Evolutionary conservation across 2,113 vertebrate species (phyloP), one percentile per base, ranked within the genome.

Genomic region (Austrofundulus limnaeus): DNA sequence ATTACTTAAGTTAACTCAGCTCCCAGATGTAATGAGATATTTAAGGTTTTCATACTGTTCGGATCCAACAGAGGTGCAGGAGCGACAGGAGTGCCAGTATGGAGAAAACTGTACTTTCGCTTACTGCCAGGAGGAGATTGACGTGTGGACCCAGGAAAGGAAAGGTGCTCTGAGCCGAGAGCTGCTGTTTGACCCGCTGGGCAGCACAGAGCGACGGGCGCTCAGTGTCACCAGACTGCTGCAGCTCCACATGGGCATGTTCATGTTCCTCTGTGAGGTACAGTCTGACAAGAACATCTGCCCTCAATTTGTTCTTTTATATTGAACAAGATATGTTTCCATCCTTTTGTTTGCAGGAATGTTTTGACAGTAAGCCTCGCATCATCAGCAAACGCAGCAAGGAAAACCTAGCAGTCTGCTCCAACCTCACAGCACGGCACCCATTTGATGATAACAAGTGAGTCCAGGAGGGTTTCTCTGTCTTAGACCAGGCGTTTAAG

Each of bases 261-360:
- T 99, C 88, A 98, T 96, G 87, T 99, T 99, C 91, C 95, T 98
- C 89, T 99, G 97, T 87, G 97, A 99, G 96, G 97, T 99, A 92
- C 6, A 31, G 17, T 17, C 23, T 61, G 4, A 7, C 10, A 31
- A 2, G 24, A 11, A 15, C 2, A 38, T 5, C 19, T 50, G 5
- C 42, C 11, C 39, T 10, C 25, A n/a, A 8, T 31, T 20, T 39
- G 43, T 2, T 2, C 25, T 4, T 47, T 12, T 2, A 12, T 4
- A 28, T 16, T 13, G 1, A 14, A 17, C 1, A 0, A 5, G 3
- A 34, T 31, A 11, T 11, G 3, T 15, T 21, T 66, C 13, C 23
- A 5, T 20, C 47, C 63, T n/a, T 69, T 34, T 67, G 34, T 46
- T n/a, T 12, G 21, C 66, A 99, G 97, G 96, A 97, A 91, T 99